phyloP scores from a whole-genome alignment of 2,888 invertebrate genomes.

The Lomographa bimaculata region DNA sequence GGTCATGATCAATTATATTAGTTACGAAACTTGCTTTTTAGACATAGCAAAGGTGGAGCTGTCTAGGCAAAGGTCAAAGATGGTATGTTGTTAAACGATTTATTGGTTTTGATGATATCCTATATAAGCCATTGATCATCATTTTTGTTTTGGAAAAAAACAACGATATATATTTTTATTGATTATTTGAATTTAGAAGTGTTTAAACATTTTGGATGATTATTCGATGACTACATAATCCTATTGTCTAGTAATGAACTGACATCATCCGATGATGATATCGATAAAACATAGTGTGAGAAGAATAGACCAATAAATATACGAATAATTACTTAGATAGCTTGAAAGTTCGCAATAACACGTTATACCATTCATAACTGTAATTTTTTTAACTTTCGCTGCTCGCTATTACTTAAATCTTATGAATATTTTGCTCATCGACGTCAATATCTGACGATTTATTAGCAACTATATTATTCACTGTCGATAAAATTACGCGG shows the following conservation, averaged over 20 bases:
- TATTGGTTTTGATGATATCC: conserved; percentile 11
- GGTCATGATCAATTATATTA: conserved; percentile 56
- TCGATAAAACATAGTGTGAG: too few relatives aligned
- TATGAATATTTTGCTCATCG: conserved; percentile 8
- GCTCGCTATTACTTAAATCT: background rate
- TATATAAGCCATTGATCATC: background rate
- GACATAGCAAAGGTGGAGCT: conserved; percentile 33
- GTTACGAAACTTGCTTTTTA: conserved; percentile 41
- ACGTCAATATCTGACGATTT: conserved; percentile 7
- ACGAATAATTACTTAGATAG: too few relatives aligned
- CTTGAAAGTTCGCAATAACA: too few relatives aligned
- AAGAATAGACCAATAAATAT: too few relatives aligned
- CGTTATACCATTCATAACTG: too few relatives aligned
- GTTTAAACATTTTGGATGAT: too few relatives aligned
- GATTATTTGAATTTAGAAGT: too few relatives aligned
- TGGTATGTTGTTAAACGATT: conserved; percentile 18
- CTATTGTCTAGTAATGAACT: too few relatives aligned
- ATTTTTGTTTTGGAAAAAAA: too few relatives aligned
- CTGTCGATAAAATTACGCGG: conserved; percentile 22
- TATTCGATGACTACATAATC: too few relatives aligned
- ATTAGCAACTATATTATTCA: conserved; percentile 8
- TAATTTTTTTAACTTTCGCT: conserved; percentile 4
- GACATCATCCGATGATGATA: too few relatives aligned
- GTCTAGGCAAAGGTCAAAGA: conserved; percentile 31
- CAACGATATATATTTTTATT: too few relatives aligned